A percentile compares a stretch with the other conserved stretches of the same genome.
Evolutionary conservation across 2,888 invertebrate genomes (phyloP).

Genomic region (Aphelenchoides bicaudatus): DNA sequence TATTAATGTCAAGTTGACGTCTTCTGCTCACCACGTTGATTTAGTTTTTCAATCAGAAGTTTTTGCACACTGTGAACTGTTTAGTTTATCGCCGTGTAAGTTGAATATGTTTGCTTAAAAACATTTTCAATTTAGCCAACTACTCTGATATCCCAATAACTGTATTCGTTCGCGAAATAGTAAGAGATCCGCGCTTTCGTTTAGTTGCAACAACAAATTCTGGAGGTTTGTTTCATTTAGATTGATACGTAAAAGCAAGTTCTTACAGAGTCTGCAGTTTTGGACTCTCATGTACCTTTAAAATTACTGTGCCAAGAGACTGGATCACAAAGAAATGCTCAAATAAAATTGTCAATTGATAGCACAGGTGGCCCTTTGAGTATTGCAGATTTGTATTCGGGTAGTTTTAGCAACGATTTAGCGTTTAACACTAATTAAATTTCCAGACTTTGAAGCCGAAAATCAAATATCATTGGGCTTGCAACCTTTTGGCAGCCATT

Average conservation of each 20-base stretch:
- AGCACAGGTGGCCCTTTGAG: constrained; percentile 26
- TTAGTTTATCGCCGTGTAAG: constrained; percentile 23
- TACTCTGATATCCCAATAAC: constrained; percentile 19
- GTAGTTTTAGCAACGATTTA: constrained; percentile 2
- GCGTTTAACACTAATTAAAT: constrained; percentile 13
- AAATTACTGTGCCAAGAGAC: constrained; percentile 30
- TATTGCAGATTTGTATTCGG: constrained; percentile 32
- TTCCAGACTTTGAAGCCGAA: constrained; percentile 35
- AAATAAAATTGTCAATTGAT: constrained; percentile 36
- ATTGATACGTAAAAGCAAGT: not conserved
- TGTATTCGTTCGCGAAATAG: constrained; percentile 31
- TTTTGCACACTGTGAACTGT: constrained; percentile 21
- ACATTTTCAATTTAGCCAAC: not conserved
- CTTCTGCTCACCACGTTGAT: constrained; percentile 16
- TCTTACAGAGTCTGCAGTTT: constrained; percentile 19
- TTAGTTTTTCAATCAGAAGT: constrained; percentile 23
- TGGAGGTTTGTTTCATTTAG: constrained; percentile 19
- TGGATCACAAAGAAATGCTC: constrained; percentile 29
- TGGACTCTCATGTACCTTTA: constrained; percentile 30
- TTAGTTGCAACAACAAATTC: constrained; percentile 21
- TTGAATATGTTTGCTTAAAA: not conserved
- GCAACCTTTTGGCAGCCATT: constrained; percentile 34
- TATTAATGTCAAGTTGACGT: constrained; percentile 18
- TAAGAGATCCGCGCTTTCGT: constrained; percentile 23
- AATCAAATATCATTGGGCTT: constrained; percentile 29